Evolutionary conservation across 2,113 vertebrate genomes (phyloP).

Genomic region (Mesitornis unicolor): DNA sequence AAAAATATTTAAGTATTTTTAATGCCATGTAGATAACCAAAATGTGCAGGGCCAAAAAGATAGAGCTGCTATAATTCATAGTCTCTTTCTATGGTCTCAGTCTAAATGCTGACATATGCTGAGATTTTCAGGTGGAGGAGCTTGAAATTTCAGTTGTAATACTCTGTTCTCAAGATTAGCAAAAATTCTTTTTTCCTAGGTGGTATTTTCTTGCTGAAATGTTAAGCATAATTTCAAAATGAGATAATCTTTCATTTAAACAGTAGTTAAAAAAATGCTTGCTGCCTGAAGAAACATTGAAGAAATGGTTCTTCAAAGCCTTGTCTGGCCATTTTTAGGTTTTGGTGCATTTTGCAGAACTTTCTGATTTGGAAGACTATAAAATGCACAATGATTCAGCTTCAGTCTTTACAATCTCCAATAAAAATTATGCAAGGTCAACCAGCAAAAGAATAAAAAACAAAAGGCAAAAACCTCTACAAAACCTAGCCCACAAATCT

Average conservation of each 20-base stretch:
- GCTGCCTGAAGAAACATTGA: neutral
- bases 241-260: neutral
- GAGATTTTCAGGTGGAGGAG: neutral
- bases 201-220: neutral
- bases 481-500: neutral
- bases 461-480: too few species aligned
- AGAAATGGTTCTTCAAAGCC: neutral
- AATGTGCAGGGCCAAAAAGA: neutral
- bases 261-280: neutral
- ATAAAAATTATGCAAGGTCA: neutral
- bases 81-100: neutral
- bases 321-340: neutral
- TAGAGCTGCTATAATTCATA: neutral
- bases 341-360: neutral
- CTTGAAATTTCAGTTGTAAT: neutral
- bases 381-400: neutral
- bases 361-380: neutral
- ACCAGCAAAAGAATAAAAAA: neutral
- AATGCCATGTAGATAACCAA: neutral
- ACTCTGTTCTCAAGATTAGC: neutral
- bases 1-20: neutral
- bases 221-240: neutral
- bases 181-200: neutral
- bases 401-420: neutral
- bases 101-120: neutral